Evolutionary conservation across 2,797 vertebrate genomes (phyloP).

Genomic region (Trematomus bernacchii): DNA sequence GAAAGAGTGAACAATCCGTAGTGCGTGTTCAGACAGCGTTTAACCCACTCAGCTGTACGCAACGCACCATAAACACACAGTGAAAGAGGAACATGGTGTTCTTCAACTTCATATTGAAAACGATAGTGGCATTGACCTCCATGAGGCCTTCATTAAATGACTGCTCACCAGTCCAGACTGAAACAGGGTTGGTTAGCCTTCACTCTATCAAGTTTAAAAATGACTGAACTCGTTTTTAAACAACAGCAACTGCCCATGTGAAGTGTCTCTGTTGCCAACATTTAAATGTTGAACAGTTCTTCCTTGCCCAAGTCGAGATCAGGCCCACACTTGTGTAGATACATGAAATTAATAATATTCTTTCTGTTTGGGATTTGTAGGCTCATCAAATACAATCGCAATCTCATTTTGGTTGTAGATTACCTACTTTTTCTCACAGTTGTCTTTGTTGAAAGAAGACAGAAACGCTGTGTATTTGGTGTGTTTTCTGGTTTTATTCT

Average conservation of each 20-base stretch:
- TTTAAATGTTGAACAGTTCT: background rate
- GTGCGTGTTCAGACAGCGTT: slow-evolving; percentile 22
- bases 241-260: background rate
- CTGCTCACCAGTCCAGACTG: background rate
- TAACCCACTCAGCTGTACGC: slow-evolving; percentile 28
- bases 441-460: background rate
- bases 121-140: background rate
- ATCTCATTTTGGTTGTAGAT: background rate
- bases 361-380: background rate
- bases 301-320: background rate
- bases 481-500: background rate
- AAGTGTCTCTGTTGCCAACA: background rate
- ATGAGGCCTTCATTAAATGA: background rate
- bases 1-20: slow-evolving; percentile 5
- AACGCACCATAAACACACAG: slow-evolving; percentile 38
- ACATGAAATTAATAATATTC: background rate
- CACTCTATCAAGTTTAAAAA: background rate
- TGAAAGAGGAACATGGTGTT: slow-evolving; percentile 72
- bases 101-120: slow-evolving; percentile 56
- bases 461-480: background rate
- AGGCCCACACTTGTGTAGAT: background rate
- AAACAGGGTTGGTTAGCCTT: background rate
- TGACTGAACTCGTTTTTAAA: background rate
- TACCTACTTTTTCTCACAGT: background rate
- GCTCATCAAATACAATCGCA: background rate